Evolutionary conservation across 2,113 vertebrate genomes (phyloP), one percentile per base, ranked within the genome.

Genomic region (Ellobius talpinus): DNA sequence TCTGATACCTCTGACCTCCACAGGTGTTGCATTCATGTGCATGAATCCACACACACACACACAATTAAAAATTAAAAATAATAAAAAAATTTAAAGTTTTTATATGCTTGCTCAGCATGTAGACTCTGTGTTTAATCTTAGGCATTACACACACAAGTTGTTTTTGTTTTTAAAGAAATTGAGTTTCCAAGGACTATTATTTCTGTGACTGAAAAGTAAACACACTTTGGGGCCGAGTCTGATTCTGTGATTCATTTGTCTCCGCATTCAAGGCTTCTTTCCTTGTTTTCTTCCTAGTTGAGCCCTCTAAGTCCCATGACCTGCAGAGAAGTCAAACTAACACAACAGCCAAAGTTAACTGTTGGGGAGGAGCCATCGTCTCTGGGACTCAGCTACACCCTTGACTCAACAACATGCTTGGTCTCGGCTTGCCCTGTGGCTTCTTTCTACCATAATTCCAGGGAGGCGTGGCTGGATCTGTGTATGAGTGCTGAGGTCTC

Each of bases 1-100:
- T 33, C 26, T 42, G n/a, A 33, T 39, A 31, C 47, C 47, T 72
- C 33, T 4, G 47, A 24, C 36, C 47, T 42, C 23, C 14, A 39
- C 36, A 24, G 17, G 5, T 0, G 0, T 31, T 17, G 3, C 33
- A 10, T 16, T 12, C 68, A 29, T 58, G 4, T 8, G 52, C 55
- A 24, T 8, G 14, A 0, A 17, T 14, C 4, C 16, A 88, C 36
- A 89, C 72, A 76, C 7, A 77, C 29, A 77, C 39, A 45, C 87
- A 52, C 9, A 21, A 23, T 55, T 73, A 73, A 42, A 58, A 58
- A 13, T 58, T 42, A 55, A n/a, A 72, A 72, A 31, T 11, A 58
- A 55, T 39, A 2, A 87, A 36, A 1, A 31, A 19, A 14, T 87
- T 52, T 5, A 55, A 61, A 42, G 36, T n/a, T 79, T 26, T 72